These are phyloP conservation scores for Orthosia cruda DNA, from an alignment of 2,888 invertebrate species.

Conservation along the genomic window DNA sequence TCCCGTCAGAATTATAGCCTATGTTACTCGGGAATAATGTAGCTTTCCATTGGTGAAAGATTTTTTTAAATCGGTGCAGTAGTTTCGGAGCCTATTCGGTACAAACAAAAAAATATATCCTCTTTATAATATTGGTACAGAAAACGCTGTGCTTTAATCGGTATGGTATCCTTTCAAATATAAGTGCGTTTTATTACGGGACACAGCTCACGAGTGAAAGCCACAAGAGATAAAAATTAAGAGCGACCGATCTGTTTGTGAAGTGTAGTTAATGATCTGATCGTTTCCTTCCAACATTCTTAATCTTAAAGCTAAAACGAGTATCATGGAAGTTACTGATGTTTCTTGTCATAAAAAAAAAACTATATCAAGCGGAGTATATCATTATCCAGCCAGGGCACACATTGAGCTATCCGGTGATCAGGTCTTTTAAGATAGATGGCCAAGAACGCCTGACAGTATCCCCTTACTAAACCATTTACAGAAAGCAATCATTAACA, in stretches of 20 bases:
- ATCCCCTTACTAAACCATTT: slow-evolving; percentile 9
- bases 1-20: too few relatives aligned
- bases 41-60: too few relatives aligned
- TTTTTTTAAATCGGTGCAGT: too few relatives aligned
- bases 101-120: too few relatives aligned
- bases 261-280: not conserved
- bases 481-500: slow-evolving; percentile 21
- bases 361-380: not conserved
- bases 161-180: not conserved
- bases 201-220: not conserved
- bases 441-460: slow-evolving; percentile 6
- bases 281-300: not conserved
- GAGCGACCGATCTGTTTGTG: not conserved
- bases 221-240: not conserved
- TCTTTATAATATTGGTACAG: too few relatives aligned
- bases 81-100: too few relatives aligned
- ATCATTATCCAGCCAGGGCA: slow-evolving; percentile 12
- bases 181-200: not conserved
- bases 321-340: not conserved
- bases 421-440: slow-evolving; percentile 20
- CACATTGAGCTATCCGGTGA: slow-evolving; percentile 27
- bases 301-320: not conserved
- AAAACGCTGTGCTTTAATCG: not conserved
- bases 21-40: too few relatives aligned
- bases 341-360: not conserved